phyloP scores from a whole-genome alignment of 2,888 invertebrate genomes.

The Agrochola lychnidis region DNA sequence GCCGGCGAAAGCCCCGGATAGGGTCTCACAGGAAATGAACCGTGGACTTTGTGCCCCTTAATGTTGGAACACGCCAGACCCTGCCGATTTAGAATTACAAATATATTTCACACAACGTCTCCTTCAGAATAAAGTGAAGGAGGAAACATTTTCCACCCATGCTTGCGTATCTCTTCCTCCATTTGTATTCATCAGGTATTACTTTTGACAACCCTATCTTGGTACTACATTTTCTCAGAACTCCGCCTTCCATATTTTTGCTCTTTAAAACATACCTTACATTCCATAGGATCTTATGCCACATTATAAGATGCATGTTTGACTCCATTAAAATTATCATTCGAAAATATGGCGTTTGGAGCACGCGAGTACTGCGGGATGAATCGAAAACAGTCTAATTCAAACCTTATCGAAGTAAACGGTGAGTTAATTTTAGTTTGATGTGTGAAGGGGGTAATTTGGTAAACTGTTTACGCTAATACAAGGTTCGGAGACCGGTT shows the following conservation, averaged over 20 bases:
- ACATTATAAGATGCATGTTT: conserved; percentile 75
- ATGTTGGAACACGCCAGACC: conserved; percentile 56
- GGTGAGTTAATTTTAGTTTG: conserved; percentile 36
- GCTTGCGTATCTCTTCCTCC: conserved; percentile 23
- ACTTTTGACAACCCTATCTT: conserved; percentile 58
- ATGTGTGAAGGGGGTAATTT: conserved; percentile 74
- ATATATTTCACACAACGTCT: conserved; percentile 51
- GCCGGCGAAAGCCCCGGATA: conserved; percentile 64
- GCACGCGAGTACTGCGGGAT: conserved; percentile 71
- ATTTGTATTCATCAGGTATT: conserved; percentile 65
- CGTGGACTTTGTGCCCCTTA: conserved; percentile 71
- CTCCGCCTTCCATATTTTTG: conserved; percentile 31
- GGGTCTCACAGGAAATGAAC: conserved; percentile 77
- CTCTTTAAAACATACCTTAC: conserved; percentile 33
- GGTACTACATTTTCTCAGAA: conserved; percentile 51
- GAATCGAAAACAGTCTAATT: conserved; percentile 11
- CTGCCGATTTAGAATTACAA: conserved; percentile 55
- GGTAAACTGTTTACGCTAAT: conserved; percentile 82
- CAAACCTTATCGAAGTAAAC: conserved; percentile 23
- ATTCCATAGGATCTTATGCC: conserved; percentile 47
- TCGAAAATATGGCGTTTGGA: conserved; percentile 67
- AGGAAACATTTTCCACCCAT: conserved; percentile 41
- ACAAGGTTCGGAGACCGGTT: conserved; percentile 78
- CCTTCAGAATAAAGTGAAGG: conserved; percentile 34
- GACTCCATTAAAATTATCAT: conserved; percentile 75